phyloP scores from a whole-genome alignment of 1,140 invertebrate species.

The Pseudomyrmex concolor region DNA sequence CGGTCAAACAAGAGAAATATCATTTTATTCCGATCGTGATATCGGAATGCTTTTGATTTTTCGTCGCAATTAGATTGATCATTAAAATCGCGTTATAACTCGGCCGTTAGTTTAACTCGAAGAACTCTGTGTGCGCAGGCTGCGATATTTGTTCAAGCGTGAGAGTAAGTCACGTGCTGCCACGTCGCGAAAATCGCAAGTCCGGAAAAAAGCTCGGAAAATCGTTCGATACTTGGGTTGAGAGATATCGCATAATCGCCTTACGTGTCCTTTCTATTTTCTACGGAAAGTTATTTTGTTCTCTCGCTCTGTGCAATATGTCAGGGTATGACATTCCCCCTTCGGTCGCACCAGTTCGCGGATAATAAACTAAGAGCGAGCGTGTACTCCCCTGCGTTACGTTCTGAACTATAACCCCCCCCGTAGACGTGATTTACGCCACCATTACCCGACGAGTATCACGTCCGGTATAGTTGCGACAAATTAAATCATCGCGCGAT shows the following conservation, averaged over 20 bases:
- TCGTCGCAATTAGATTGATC: neutral
- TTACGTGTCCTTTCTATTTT: neutral
- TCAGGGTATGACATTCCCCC: constrained; percentile 19
- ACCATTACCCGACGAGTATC: neutral
- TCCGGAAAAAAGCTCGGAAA: neutral
- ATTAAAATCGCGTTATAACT: constrained; percentile 43
- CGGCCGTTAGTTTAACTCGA: neutral
- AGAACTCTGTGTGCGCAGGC: neutral
- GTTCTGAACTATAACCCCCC: constrained; percentile 16
- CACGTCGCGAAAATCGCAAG: constrained; percentile 6
- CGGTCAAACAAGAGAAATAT: neutral
- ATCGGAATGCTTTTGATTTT: constrained; percentile 10
- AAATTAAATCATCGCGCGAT: constrained; percentile 18
- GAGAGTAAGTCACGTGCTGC: neutral
- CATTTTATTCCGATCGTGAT: constrained; percentile 8
- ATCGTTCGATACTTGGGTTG: neutral
- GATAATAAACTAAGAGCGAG: constrained; percentile 14
- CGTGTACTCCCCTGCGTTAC: neutral
- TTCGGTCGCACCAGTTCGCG: neutral
- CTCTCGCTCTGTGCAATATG: neutral
- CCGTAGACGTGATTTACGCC: neutral
- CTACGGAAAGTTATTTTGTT: constrained; percentile 24
- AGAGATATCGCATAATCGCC: neutral
- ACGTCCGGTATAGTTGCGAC: neutral
- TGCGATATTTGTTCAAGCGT: neutral